Conservation (phyloP, 2,888 invertebrate species). For the Aleiodes testaceus region DNA sequence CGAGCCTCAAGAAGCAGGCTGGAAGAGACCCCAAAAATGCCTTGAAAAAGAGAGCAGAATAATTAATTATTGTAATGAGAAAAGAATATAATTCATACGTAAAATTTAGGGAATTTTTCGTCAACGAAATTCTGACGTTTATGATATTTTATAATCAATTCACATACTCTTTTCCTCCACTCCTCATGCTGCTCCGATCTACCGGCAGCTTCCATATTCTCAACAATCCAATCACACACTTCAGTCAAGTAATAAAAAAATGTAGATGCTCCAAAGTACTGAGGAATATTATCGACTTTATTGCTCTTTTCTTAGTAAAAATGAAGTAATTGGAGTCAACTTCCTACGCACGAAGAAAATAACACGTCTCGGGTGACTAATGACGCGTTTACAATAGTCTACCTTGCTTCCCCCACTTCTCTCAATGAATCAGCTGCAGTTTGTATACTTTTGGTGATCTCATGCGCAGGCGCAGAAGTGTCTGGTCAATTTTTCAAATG, state of each 20-base stretch:
- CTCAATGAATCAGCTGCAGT: neutral
- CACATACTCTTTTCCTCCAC: slow-evolving; percentile 64
- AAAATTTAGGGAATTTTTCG: neutral
- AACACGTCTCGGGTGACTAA: slow-evolving; percentile 31
- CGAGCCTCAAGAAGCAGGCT: slow-evolving; percentile 81
- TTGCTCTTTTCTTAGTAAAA: neutral
- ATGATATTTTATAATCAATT: neutral
- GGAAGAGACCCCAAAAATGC: slow-evolving; percentile 88
- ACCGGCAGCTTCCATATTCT: slow-evolving; percentile 59
- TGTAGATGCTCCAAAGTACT: neutral
- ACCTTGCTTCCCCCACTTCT: neutral
- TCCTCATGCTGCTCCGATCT: slow-evolving; percentile 61
- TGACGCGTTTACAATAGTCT: slow-evolving; percentile 28
- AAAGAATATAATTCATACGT: neutral
- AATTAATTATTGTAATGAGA: neutral
- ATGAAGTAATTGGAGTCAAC: neutral
- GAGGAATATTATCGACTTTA: no score
- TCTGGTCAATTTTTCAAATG: no score
- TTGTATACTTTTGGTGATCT: neutral
- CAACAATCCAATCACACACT: neutral
- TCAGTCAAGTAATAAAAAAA: neutral
- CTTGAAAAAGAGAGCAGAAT: slow-evolving; percentile 67
- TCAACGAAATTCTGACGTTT: slow-evolving; percentile 4
- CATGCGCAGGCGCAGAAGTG: no score
- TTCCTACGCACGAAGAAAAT: slow-evolving; percentile 16